Evolutionary conservation across 1,140 invertebrate genomes (phyloP), one percentile per base, ranked within the genome.

Genomic region (Papilio xuthus): DNA sequence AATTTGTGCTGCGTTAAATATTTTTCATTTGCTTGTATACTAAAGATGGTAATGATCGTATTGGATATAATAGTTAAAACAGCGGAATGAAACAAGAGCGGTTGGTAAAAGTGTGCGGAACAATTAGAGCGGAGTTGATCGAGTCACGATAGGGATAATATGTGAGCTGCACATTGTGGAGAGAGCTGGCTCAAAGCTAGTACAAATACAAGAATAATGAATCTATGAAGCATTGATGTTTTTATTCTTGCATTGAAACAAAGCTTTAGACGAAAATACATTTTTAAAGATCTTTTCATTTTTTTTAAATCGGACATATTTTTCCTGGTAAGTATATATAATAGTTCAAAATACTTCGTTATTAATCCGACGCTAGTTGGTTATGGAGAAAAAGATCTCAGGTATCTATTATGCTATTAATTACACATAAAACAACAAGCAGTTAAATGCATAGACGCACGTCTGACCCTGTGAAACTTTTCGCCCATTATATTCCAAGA

Each of bases 61-160:
- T 67, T 26, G 42, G 44, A 26, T 50, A 53, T 15, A 28, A 44
- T 73, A 73, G 44, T 44, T 42, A 12, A 41, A 75, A 44, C 18
- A 75, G 56, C 4, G 4, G 32, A 37, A 60, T 20, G 56, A 41
- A 76, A 32, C 74, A 79, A 85, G 80, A 82, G 73, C 67, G 79
- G 78, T 75, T 56, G 84, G 89, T 92, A 90, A 89, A 90, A 90
- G 87, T 85, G 79, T 80, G 84, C 82, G 81, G 70, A 81, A 83
- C 79, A 88, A 90, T 91, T 90, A 90, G 86, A 89, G 87, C 87
- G 85, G 77, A 83, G 82, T 86, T 82, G 89, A 92, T 90, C 82
- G 80, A 83, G 79, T 42, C 50, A 69, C 79, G 89, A 89, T 90
- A 89, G 83, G 80, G 81, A 86, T 88, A 86, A 88, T 85, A 83